Base-by-base conservation (phyloP, 2,113 vertebrate species). In the Dolichallabes microphthalmus region DNA sequence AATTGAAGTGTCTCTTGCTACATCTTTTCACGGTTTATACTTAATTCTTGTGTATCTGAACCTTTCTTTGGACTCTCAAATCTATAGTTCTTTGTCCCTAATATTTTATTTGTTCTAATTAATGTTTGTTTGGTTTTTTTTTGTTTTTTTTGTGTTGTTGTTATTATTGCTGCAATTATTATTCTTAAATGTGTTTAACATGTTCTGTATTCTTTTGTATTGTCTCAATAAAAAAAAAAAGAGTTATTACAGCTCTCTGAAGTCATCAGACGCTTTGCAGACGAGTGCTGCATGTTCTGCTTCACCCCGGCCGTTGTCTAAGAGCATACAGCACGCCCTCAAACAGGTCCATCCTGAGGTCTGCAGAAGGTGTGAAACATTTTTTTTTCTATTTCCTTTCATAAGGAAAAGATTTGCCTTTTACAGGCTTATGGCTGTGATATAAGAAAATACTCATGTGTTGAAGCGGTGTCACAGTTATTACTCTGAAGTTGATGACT, bases 321-420 rank as follows among this genome's bases (percentile, higher is more conserved):
- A 15, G 27, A 91, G 86, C 39, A 92, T 92, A 5, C 64, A 27
- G 1, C 89, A 93, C 3, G 94, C 94, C 13, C 84, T 95, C 57
- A 87, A 73, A 86, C 91, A 88, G 82, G 89, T 95, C 86, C 94
- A 95, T 27, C 93, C 94, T 0, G 93, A 94, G 22, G 93, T 95
- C 0, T 89, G 82, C 35, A 92, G 90, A 84, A 94, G 86, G 93
- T 94, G 88, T 20, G 57, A 6, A 8, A 5, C 2, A 30, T 11
- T 0, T 75, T 17, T 17, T 20, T 27, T 25, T 7, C 25, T 1
- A 19, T 30, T 45, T 8, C 5, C 7, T 8, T 45, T 45, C 7
- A 30, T 64, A 8, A 32, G 66, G 66, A 19, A 35, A 45, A 45
- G 45, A 0, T 45, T 45, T 45, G 45, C 45, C 45, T 45, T 45